Evolutionary conservation across 2,113 vertebrate species (phyloP).

Genomic region (Coturnix japonica): DNA sequence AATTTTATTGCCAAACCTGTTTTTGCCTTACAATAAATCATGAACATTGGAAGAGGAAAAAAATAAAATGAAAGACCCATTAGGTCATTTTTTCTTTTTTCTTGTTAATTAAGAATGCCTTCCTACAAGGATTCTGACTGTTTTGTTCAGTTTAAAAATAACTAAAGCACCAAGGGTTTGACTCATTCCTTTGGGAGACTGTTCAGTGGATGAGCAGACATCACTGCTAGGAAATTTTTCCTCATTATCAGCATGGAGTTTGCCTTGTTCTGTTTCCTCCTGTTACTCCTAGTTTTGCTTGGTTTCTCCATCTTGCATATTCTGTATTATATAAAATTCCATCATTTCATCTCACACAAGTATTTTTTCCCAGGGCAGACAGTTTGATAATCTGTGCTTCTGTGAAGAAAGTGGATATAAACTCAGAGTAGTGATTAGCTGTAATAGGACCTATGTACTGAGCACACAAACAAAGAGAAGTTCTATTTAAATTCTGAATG

Average conservation of each 20-base stretch:
- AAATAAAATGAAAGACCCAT: slow-evolving; percentile 23
- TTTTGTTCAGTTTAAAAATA: slow-evolving; percentile 63
- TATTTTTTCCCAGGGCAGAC: slow-evolving; percentile 17
- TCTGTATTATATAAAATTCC: slow-evolving; percentile 30
- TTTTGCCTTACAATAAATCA: slow-evolving; percentile 33
- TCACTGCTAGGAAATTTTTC: slow-evolving; percentile 37
- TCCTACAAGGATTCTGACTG: slow-evolving; percentile 42
- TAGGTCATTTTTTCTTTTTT: slow-evolving; percentile 45
- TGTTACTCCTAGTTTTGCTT: slow-evolving; percentile 5
- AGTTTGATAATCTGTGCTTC: background rate
- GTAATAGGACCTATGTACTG: background rate
- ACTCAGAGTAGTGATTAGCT: background rate
- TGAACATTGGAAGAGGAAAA: slow-evolving; percentile 15
- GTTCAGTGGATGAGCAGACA: slow-evolving; percentile 25
- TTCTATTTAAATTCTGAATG: slow-evolving; percentile 46
- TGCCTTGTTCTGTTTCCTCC: slow-evolving; percentile 45
- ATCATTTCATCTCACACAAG: background rate
- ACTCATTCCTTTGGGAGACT: background rate
- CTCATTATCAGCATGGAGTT: slow-evolving; percentile 51
- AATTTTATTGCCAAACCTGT: slow-evolving; percentile 43
- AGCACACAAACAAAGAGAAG: slow-evolving; percentile 4
- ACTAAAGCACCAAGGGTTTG: slow-evolving; percentile 39
- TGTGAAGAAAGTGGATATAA: slow-evolving; percentile 28
- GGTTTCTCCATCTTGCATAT: background rate
- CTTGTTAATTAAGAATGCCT: slow-evolving; percentile 57